Percentiles rank a stretch among this genome's conserved stretches.
Conservation (phyloP, 2,113 vertebrate genomes). For the Alexandromys fortis region DNA sequence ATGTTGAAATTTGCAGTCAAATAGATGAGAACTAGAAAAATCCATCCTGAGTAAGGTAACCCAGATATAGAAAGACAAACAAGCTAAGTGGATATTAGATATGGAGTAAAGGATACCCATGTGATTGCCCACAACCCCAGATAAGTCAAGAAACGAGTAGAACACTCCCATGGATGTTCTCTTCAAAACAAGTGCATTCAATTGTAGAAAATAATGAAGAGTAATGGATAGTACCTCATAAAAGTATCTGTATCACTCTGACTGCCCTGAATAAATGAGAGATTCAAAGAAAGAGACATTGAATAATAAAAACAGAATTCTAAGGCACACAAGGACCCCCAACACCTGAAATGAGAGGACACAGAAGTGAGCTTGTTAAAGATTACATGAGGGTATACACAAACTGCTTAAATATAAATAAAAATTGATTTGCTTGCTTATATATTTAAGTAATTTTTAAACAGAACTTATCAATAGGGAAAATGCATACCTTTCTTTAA, state of each 20-base stretch:
- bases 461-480: neutral
- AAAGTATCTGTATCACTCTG: neutral
- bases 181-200: conserved; percentile 21
- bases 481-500: conserved; percentile 26
- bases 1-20: no score
- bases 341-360: neutral
- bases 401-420: neutral
- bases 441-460: neutral
- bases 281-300: neutral
- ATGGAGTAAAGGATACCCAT: no score
- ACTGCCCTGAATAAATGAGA: neutral
- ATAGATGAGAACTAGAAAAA: no score
- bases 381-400: neutral
- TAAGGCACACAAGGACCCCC: neutral
- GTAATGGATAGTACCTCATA: neutral
- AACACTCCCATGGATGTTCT: neutral
- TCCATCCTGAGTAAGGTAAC: no score
- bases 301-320: neutral
- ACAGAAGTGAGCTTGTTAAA: neutral
- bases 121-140: no score
- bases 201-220: conserved; percentile 6
- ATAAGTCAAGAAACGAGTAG: no score
- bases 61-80: no score
- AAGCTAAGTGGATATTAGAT: no score
- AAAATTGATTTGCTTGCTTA: neutral